phyloP scores from a whole-genome alignment of 2,888 invertebrate genomes.

The Sialis lutaria region DNA sequence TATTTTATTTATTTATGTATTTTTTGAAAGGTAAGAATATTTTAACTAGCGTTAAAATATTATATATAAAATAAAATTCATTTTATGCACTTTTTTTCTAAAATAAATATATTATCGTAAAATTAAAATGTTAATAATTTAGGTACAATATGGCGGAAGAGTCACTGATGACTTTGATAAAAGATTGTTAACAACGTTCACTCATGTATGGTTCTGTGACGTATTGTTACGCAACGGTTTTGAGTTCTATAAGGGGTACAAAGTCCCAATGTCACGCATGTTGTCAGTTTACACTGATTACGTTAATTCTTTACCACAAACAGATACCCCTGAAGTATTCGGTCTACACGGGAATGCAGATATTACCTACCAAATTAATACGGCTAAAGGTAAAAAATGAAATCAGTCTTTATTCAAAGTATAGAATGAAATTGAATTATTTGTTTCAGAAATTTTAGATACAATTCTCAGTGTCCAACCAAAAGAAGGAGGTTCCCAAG shows the following conservation, averaged over 20 bases:
- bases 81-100: not conserved
- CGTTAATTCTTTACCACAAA: slow-evolving; percentile 66
- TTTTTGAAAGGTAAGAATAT: no score
- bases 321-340: slow-evolving; percentile 89
- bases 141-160: slow-evolving; percentile 62
- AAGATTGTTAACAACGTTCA: slow-evolving; percentile 79
- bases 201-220: slow-evolving; percentile 91
- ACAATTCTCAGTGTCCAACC: slow-evolving; percentile 95
- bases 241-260: slow-evolving; percentile 86
- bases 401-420: not conserved
- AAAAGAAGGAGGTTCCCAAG: slow-evolving; percentile 80
- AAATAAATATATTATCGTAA: no score
- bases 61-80: not conserved
- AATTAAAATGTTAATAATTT: no score
- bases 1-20: no score
- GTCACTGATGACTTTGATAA: slow-evolving; percentile 97
- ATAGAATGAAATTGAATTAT: not conserved
- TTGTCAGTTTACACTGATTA: slow-evolving; percentile 69
- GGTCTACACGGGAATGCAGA: slow-evolving; percentile 94
- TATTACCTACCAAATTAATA: slow-evolving; percentile 94
- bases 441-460: slow-evolving; percentile 52
- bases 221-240: slow-evolving; percentile 71
- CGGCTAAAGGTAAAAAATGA: slow-evolving; percentile 51
- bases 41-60: no score
- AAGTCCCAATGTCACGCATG: slow-evolving; percentile 71